These are phyloP conservation scores for Seriola quinqueradiata DNA, from an alignment of 2,113 vertebrate genomes.

Conservation along the genomic window DNA sequence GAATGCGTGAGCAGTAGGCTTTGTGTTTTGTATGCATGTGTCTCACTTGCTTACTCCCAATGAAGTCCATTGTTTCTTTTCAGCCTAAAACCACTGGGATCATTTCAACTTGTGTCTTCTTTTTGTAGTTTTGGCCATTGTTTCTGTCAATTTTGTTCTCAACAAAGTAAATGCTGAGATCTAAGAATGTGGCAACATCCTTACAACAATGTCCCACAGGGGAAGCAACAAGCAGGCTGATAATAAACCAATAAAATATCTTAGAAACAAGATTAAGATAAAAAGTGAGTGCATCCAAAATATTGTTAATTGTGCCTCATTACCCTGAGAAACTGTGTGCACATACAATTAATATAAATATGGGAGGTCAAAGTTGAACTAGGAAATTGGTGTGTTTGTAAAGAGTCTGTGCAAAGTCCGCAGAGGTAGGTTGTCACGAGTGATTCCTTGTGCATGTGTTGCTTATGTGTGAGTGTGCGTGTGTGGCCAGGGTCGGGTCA, in stretches of 20 bases:
- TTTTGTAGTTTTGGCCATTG: background rate
- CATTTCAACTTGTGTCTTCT: background rate
- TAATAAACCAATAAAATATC: background rate
- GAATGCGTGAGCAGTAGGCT: conserved; percentile 32
- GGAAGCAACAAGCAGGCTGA: background rate
- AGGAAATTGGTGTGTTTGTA: no score
- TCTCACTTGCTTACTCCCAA: conserved; percentile 10
- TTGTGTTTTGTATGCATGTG: conserved; percentile 17
- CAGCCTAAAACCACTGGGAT: background rate
- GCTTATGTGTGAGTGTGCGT: no score
- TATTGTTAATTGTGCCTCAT: background rate
- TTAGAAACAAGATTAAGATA: background rate
- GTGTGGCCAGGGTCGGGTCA: no score
- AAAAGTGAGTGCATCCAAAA: no score
- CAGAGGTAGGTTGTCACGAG: no score
- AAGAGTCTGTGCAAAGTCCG: no score
- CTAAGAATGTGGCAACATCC: background rate
- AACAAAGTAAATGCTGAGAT: background rate
- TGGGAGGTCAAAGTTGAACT: background rate
- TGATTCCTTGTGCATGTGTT: no score
- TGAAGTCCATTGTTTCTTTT: background rate
- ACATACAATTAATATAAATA: background rate
- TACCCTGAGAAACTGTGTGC: background rate
- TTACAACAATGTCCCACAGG: background rate
- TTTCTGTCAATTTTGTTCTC: background rate